These are phyloP conservation scores for Muscicapa striata DNA, from an alignment of 2,797 vertebrate genomes.

Conservation along the genomic window DNA sequence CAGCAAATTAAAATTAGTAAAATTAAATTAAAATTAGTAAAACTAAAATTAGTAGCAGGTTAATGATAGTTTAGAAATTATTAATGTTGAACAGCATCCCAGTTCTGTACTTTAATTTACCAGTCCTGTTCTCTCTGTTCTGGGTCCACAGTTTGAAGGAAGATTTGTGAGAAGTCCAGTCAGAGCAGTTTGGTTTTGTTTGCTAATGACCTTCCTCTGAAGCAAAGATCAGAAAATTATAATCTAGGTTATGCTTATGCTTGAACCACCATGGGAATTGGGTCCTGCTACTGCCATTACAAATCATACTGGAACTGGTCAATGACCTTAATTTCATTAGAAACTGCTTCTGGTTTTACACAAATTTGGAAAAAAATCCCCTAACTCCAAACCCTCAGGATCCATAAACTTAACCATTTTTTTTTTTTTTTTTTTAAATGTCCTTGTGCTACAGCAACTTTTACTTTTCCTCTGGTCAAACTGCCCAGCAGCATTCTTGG, in stretches of 20 bases:
- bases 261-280: not conserved
- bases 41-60: not conserved
- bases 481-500: rapidly evolving
- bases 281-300: not conserved
- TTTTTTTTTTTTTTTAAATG: not conserved
- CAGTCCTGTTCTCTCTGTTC: not conserved
- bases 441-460: not conserved
- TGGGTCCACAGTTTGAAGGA: not conserved
- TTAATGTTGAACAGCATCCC: not conserved
- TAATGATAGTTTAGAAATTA: not conserved
- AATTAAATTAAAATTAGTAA: not conserved
- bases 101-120: not conserved
- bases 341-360: not conserved
- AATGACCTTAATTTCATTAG: not conserved
- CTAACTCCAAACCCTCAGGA: rapidly evolving
- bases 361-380: not conserved
- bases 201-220: not conserved
- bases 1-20: no score
- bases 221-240: not conserved
- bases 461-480: not conserved
- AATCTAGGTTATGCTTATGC: not conserved
- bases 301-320: not conserved
- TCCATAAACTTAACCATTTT: not conserved
- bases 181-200: not conserved
- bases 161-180: not conserved